A percentile compares a stretch with the other conserved stretches of the same genome.
Evolutionary conservation across 2,888 invertebrate species (phyloP).

Genomic region (Biston betularia): DNA sequence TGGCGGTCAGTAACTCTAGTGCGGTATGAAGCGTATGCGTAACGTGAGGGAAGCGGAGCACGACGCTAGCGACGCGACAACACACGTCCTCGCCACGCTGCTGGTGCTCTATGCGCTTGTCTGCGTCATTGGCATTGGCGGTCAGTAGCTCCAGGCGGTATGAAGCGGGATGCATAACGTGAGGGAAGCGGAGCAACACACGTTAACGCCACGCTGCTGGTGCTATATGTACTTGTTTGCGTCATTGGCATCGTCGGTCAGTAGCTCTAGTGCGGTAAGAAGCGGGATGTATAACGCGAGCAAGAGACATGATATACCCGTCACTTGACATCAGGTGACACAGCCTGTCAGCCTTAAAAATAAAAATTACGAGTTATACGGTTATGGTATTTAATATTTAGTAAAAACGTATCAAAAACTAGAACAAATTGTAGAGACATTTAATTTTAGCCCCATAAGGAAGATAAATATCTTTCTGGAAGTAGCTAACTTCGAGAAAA

Average conservation of each 20-base stretch:
- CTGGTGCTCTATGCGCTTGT: conserved; percentile 79
- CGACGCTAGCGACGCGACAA: neutral
- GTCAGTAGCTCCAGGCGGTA: conserved; percentile 52
- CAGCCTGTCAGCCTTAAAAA: too few species aligned
- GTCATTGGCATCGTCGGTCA: conserved; percentile 78
- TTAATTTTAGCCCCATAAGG: too few species aligned
- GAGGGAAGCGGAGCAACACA: neutral
- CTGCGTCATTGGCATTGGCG: conserved; percentile 76
- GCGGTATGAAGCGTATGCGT: neutral
- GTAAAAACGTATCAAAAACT: too few species aligned
- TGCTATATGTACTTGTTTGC: conserved; percentile 79
- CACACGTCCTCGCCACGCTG: conserved; percentile 67
- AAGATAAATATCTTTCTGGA: too few species aligned
- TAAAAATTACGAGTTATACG: too few species aligned
- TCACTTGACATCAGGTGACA: too few species aligned
- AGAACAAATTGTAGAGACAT: neutral
- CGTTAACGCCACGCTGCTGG: conserved; percentile 71
- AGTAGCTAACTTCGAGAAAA: neutral
- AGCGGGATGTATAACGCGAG: neutral
- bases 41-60: neutral
- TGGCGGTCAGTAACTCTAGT: conserved; percentile 63
- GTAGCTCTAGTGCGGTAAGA: conserved; percentile 26
- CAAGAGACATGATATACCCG: too few species aligned
- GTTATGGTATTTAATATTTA: too few species aligned
- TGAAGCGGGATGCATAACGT: too few species aligned